Conservation (phyloP, 2,797 vertebrate genomes). For the Cyprinella venusta region DNA sequence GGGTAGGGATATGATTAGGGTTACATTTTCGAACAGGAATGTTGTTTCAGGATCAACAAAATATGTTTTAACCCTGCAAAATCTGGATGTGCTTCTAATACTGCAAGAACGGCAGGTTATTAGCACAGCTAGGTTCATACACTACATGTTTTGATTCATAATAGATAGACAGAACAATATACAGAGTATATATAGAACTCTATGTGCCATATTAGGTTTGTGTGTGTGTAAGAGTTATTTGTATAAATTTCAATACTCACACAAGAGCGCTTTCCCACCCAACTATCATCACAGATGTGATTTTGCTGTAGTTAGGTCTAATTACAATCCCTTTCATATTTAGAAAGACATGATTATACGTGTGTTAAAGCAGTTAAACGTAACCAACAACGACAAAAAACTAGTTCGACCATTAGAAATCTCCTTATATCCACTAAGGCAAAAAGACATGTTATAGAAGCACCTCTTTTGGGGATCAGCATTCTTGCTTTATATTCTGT, state of each 20-base stretch:
- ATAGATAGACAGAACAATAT: neutral
- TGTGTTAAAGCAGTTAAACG: neutral
- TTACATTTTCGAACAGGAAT: too few species aligned
- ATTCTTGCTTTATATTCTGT: constrained; percentile 1
- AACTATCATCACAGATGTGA: neutral
- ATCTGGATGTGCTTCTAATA: neutral
- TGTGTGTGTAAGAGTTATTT: neutral
- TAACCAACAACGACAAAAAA: neutral
- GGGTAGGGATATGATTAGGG: too few species aligned
- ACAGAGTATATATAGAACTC: neutral
- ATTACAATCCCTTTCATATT: neutral
- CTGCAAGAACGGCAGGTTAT: neutral
- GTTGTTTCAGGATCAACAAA: too few species aligned
- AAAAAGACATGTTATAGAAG: neutral
- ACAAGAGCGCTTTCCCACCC: too few species aligned
- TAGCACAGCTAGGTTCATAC: neutral
- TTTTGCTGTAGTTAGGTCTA: neutral
- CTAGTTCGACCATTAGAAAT: neutral
- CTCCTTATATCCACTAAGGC: neutral
- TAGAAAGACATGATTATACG: neutral
- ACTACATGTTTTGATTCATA: neutral
- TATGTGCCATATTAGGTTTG: neutral
- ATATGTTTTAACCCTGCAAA: too few species aligned
- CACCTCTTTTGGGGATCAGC: constrained; percentile 2
- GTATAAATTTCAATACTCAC: neutral